These are phyloP conservation scores for Venusia cambrica DNA, from an alignment of 2,888 invertebrate genomes.

Conservation along the genomic window DNA sequence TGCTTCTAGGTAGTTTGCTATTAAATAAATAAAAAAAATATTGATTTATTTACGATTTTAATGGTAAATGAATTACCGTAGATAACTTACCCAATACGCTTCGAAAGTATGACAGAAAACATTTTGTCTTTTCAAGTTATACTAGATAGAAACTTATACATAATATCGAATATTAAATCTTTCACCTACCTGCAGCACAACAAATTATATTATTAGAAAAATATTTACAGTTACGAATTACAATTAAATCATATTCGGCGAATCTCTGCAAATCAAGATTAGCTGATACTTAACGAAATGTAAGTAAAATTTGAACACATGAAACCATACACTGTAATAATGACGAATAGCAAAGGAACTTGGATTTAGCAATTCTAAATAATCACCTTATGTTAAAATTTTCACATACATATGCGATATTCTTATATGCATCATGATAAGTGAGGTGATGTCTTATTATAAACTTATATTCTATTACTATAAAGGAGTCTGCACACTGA, in stretches of 20 bases:
- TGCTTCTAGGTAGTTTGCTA: too few relatives aligned
- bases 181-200: constrained; percentile 19
- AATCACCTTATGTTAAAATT: constrained; percentile 5
- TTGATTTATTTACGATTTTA: constrained; percentile 25
- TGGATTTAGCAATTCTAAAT: constrained; percentile 5
- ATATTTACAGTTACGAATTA: constrained; percentile 26
- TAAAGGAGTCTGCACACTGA: constrained; percentile 24
- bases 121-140: constrained; percentile 25
- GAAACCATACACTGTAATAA: not conserved
- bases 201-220: constrained; percentile 16
- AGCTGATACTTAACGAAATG: too few relatives aligned
- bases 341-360: constrained; percentile 10
- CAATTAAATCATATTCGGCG: too few relatives aligned
- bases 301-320: too few relatives aligned
- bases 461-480: constrained; percentile 9
- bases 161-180: constrained; percentile 10
- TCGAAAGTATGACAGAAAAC: constrained; percentile 21
- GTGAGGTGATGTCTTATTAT: constrained; percentile 8
- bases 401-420: constrained; percentile 4
- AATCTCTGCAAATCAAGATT: not conserved
- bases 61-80: constrained; percentile 33
- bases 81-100: constrained; percentile 26
- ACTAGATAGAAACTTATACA: constrained; percentile 18
- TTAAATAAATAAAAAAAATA: constrained; percentile 17
- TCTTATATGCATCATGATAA: constrained; percentile 28